Evolutionary conservation across 2,797 vertebrate species (phyloP).

Genomic region (Lophius americanus): DNA sequence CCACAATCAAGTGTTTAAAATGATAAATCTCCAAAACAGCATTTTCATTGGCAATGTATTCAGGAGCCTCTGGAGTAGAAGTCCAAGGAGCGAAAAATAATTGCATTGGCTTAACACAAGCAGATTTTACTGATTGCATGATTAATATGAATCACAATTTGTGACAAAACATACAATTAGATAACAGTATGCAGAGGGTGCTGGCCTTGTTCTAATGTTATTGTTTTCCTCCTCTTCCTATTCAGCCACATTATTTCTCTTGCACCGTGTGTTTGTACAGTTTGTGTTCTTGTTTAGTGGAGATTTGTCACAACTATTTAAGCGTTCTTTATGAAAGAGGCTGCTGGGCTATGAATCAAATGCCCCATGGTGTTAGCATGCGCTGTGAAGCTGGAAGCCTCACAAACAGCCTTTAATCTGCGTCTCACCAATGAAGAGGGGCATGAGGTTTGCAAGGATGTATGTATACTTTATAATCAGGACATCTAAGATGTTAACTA

Average conservation of each 20-base stretch:
- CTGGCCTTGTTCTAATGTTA: background rate
- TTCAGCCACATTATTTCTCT: slow-evolving; percentile 6
- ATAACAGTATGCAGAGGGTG: slow-evolving; percentile 1
- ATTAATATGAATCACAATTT: background rate
- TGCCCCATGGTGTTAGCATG: slow-evolving; percentile 62
- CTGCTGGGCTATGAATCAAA: slow-evolving; percentile 61
- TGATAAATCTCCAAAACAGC: background rate
- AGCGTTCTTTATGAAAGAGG: slow-evolving; percentile 60
- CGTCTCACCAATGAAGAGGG: slow-evolving; percentile 31
- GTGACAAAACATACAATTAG: background rate
- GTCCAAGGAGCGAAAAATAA: background rate
- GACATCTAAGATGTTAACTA: slow-evolving; percentile 17
- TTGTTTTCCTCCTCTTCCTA: slow-evolving; percentile 14
- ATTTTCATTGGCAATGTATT: slow-evolving; percentile 4
- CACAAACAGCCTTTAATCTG: slow-evolving; percentile 44
- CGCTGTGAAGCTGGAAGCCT: slow-evolving; percentile 57
- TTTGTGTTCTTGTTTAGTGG: slow-evolving; percentile 38
- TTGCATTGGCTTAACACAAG: slow-evolving; percentile 6
- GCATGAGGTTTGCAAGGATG: slow-evolving; percentile 27
- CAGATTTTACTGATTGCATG: slow-evolving; percentile 9
- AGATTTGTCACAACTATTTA: slow-evolving; percentile 59
- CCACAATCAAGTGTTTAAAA: slow-evolving; percentile 9
- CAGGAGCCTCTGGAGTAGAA: background rate
- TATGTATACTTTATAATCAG: slow-evolving; percentile 7
- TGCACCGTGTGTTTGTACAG: slow-evolving; percentile 19